Evolutionary conservation across 2,888 invertebrate species (phyloP).

Genomic region (Orthosia incerta): DNA sequence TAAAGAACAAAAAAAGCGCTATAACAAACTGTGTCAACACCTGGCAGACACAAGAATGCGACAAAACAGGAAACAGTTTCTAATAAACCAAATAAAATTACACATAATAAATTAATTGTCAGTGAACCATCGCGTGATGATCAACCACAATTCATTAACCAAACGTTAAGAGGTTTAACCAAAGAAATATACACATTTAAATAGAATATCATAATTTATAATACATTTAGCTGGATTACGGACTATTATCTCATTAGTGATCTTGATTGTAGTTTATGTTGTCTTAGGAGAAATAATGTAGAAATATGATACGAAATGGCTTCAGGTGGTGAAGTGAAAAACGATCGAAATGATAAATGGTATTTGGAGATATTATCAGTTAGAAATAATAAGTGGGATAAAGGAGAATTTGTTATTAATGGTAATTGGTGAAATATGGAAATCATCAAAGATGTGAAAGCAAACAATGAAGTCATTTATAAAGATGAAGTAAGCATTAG

Average conservation of each 20-base stretch:
- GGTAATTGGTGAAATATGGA: slow-evolving; percentile 12
- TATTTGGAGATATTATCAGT: slow-evolving; percentile 41
- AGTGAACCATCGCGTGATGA: slow-evolving; percentile 52
- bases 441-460: neutral
- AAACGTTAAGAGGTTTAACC: slow-evolving; percentile 50
- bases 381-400: slow-evolving; percentile 21
- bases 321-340: slow-evolving; percentile 55
- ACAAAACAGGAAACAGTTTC: slow-evolving; percentile 31
- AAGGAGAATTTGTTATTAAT: slow-evolving; percentile 20
- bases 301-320: slow-evolving; percentile 59
- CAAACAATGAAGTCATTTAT: neutral
- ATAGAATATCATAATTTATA: slow-evolving; percentile 60
- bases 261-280: slow-evolving; percentile 55
- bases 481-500: neutral
- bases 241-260: slow-evolving; percentile 56
- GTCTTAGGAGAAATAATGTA: slow-evolving; percentile 52
- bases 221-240: slow-evolving; percentile 50
- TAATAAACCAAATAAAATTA: slow-evolving; percentile 41
- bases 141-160: slow-evolving; percentile 55
- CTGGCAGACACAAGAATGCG: slow-evolving; percentile 33
- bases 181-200: slow-evolving; percentile 49
- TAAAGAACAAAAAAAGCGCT: slow-evolving; percentile 1
- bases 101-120: slow-evolving; percentile 46
- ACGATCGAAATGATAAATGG: slow-evolving; percentile 45
- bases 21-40: slow-evolving; percentile 18